These are phyloP conservation scores for Trachythela sp. DNA, from an alignment of 64 coral and sea anemone species.

Conservation along the genomic window DNA sequence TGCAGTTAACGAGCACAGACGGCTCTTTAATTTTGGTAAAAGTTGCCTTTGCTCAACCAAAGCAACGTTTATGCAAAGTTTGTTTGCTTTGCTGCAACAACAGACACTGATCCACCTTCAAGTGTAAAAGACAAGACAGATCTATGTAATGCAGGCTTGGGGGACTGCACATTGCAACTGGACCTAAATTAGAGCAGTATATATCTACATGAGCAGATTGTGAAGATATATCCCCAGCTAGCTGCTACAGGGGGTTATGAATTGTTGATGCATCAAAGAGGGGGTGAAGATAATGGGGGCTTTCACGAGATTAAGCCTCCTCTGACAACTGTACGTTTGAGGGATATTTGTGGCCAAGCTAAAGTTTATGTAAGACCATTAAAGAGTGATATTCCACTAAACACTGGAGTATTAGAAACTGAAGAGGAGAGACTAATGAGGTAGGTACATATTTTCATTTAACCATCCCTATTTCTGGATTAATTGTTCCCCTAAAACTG, in stretches of 20 bases:
- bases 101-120: neutral
- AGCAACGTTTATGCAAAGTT: neutral
- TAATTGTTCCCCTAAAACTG: neutral
- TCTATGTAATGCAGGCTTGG: constrained; percentile 5
- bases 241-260: neutral
- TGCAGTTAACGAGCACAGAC: neutral
- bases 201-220: neutral
- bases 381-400: neutral
- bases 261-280: neutral
- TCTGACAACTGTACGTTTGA: neutral
- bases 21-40: neutral
- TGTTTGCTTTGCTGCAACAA: neutral
- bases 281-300: neutral
- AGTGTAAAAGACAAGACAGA: constrained; percentile 6
- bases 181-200: neutral
- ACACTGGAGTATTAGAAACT: neutral
- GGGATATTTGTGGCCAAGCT: neutral
- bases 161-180: neutral
- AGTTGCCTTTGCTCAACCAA: neutral
- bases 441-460: neutral
- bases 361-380: constrained; percentile 7
- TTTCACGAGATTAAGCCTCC: neutral
- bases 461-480: neutral
- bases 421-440: neutral
- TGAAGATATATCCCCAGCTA: neutral